Evolutionary conservation across 1,140 invertebrate genomes (phyloP).

Genomic region (Orius insidiosus): DNA sequence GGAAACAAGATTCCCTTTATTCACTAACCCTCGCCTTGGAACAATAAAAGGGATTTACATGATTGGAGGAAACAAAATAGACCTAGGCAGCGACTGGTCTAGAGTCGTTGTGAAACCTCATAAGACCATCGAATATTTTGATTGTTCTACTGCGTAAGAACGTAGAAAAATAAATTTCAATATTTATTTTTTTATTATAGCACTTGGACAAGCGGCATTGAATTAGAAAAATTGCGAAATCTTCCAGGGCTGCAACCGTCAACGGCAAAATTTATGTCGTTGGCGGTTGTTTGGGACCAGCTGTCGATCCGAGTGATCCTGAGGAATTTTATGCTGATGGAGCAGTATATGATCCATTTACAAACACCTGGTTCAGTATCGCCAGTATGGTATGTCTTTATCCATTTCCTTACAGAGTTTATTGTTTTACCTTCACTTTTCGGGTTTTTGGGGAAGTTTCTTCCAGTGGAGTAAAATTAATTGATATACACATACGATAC

Average conservation of each 20-base stretch:
- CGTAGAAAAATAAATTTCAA: no score
- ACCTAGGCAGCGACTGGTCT: constrained; percentile 42
- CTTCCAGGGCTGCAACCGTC: constrained; percentile 74
- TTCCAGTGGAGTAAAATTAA: no score
- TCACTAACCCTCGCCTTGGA: constrained; percentile 60
- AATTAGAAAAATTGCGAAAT: constrained; percentile 70
- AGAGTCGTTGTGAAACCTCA: constrained; percentile 50
- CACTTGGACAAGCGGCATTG: no score
- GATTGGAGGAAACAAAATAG: constrained; percentile 75
- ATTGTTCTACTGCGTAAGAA: constrained; percentile 55
- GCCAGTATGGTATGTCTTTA: constrained; percentile 22
- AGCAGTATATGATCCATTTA: constrained; percentile 69
- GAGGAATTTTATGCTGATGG: constrained; percentile 82
- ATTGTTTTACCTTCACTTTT: no score
- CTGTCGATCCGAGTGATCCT: no score
- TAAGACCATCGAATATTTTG: constrained; percentile 63
- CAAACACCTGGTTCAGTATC: constrained; percentile 33
- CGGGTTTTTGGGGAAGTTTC: no score
- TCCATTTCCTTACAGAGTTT: no score
- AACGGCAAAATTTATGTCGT: constrained; percentile 81
- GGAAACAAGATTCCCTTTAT: constrained; percentile 58
- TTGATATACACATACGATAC: no score
- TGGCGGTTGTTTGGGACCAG: no score
- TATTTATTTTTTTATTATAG: constrained; percentile 24
- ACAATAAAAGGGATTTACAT: constrained; percentile 79